phyloP scores from a whole-genome alignment of 2,797 vertebrate genomes.

The Myotis daubentonii region DNA sequence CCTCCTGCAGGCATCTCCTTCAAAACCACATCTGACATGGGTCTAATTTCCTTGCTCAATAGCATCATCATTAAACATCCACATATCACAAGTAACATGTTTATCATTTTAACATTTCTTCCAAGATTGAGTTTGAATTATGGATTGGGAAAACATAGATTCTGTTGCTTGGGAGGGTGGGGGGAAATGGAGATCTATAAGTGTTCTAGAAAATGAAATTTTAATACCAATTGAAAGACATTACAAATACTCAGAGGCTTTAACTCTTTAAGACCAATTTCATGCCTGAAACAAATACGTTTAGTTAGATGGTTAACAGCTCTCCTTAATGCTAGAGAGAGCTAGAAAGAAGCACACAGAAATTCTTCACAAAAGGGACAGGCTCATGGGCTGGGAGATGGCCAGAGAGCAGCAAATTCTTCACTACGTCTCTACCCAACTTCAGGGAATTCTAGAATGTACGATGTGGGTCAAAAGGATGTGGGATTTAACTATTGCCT shows the following conservation, averaged over 20 bases:
- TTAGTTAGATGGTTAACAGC: neutral
- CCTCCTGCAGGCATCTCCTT: constrained; percentile 86
- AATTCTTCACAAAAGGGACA: neutral
- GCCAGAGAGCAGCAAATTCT: neutral
- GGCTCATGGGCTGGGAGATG: neutral
- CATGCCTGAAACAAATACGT: neutral
- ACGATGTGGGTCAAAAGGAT: neutral
- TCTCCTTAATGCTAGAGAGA: neutral
- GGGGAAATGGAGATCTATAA: constrained; percentile 72
- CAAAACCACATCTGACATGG: constrained; percentile 90
- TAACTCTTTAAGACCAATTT: constrained; percentile 60
- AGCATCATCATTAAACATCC: constrained; percentile 89
- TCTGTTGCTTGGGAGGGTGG: constrained; percentile 50
- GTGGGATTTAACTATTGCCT: neutral
- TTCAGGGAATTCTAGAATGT: neutral
- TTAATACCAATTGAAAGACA: constrained; percentile 72
- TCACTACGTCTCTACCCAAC: neutral
- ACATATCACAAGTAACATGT: constrained; percentile 87
- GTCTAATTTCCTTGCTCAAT: constrained; percentile 91
- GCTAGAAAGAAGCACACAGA: neutral
- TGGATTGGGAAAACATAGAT: constrained; percentile 72
- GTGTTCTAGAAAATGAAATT: constrained; percentile 65
- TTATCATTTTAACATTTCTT: constrained; percentile 89
- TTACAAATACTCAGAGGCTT: constrained; percentile 59
- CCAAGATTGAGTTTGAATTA: constrained; percentile 80